These are phyloP conservation scores for Drosophila atroscutellata DNA, from an alignment of 2,888 invertebrate species.

Conservation along the genomic window DNA sequence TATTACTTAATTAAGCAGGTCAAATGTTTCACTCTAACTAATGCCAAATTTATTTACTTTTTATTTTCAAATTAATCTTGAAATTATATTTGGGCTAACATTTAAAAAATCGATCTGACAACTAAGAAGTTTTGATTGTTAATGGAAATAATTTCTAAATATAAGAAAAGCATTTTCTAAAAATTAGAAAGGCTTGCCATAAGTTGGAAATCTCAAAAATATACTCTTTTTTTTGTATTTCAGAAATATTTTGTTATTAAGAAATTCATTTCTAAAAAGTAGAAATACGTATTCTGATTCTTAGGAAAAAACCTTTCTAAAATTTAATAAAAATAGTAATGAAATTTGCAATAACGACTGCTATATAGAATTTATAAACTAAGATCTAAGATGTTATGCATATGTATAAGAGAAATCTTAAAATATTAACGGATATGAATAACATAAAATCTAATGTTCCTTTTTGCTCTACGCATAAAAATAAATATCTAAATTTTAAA, in stretches of 20 bases:
- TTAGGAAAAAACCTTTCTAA: neutral
- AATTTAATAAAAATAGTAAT: neutral
- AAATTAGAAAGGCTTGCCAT: neutral
- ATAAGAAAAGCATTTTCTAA: neutral
- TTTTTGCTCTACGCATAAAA: no score
- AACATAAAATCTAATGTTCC: no score
- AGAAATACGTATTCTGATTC: no score
- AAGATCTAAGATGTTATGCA: no score
- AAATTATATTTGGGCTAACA: no score
- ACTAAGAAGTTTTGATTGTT: no score
- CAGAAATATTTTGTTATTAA: neutral
- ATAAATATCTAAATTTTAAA: no score
- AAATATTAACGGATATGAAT: no score
- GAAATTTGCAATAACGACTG: neutral
- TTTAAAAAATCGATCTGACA: no score
- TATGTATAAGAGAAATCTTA: no score
- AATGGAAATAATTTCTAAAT: no score
- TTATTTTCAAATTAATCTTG: neutral
- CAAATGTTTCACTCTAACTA: neutral
- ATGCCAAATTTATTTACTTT: neutral
- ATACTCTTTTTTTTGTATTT: neutral
- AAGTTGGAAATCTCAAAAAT: neutral
- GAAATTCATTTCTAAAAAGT: neutral
- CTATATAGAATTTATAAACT: neutral
- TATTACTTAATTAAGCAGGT: neutral